Evolutionary conservation across 2,797 vertebrate genomes (phyloP).

Genomic region (Tachyglossus aculeatus): DNA sequence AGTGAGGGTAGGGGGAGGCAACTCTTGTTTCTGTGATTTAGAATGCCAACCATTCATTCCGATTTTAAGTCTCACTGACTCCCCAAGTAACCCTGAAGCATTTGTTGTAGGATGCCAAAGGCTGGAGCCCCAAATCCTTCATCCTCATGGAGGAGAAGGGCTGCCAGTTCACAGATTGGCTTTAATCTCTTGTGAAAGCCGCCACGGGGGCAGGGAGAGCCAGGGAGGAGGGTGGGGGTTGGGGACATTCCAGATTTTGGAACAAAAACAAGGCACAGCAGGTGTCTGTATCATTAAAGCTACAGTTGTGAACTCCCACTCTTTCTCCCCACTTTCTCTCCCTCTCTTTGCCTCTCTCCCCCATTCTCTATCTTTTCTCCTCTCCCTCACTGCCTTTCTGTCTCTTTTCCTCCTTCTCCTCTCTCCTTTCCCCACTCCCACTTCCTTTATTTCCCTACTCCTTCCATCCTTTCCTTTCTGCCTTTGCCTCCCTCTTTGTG

Average conservation of each 20-base stretch:
- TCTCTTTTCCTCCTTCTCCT: no score
- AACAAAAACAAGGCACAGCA: not conserved
- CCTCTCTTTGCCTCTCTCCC: not conserved
- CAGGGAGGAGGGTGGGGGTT: rapidly evolving
- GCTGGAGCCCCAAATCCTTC: not conserved
- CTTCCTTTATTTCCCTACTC: no score
- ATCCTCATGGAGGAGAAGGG: not conserved
- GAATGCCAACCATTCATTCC: not conserved
- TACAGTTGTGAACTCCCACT: not conserved
- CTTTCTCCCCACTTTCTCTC: not conserved
- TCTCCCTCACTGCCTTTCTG: not conserved
- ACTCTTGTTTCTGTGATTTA: not conserved
- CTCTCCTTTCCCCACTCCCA: no score
- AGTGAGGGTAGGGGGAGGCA: not conserved
- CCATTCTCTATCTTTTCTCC: not conserved
- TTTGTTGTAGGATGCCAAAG: not conserved
- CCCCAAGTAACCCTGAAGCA: not conserved
- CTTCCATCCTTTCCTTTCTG: no score
- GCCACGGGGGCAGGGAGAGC: no score
- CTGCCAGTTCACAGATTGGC: not conserved
- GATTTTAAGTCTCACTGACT: not conserved
- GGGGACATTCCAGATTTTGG: not conserved
- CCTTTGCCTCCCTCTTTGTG: no score
- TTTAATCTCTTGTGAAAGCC: not conserved
- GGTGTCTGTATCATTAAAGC: not conserved